Percentiles rank a stretch among this genome's conserved stretches.
phyloP scores from a whole-genome alignment of 2,888 invertebrate species.

The Limnephilus rhombicus region DNA sequence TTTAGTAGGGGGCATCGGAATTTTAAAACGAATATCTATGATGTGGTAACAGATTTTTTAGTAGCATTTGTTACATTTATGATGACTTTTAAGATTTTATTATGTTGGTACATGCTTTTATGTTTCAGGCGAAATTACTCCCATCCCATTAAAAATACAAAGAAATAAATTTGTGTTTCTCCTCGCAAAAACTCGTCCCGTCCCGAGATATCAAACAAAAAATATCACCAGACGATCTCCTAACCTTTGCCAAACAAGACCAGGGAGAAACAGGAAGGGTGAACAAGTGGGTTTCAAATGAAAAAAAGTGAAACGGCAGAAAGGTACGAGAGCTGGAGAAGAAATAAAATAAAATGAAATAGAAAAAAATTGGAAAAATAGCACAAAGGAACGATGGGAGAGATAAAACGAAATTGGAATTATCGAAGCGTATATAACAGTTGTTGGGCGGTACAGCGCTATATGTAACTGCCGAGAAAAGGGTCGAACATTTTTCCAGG shows the following conservation, averaged over 20 bases:
- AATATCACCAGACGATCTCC: constrained; percentile 64
- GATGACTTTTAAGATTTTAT: not conserved
- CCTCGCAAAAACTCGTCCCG: constrained; percentile 4
- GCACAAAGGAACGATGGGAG: constrained; percentile 75
- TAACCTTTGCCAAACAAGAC: constrained; percentile 66
- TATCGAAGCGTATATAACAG: constrained; percentile 76
- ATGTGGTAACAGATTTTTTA: not conserved
- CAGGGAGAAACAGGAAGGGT: constrained; percentile 46
- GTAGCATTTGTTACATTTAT: not conserved
- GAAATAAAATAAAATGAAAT: constrained; percentile 70
- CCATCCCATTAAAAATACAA: constrained; percentile 26
- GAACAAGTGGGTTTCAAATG: constrained; percentile 44
- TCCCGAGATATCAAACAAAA: constrained; percentile 57
- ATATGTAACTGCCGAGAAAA: constrained; percentile 61
- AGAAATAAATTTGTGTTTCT: constrained; percentile 4
- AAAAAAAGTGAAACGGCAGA: constrained; percentile 65
- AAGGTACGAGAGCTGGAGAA: constrained; percentile 70
- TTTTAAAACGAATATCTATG: too few species aligned
- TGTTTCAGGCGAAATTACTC: not conserved
- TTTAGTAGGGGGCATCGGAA: too few species aligned
- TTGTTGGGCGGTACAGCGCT: constrained; percentile 64
- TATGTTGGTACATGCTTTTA: not conserved
- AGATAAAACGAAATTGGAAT: constrained; percentile 79
- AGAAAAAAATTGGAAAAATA: constrained; percentile 76
- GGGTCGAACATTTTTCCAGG: constrained; percentile 55